Evolutionary conservation across 2,797 vertebrate species (phyloP).

Genomic region (Sebastes steindachneri): DNA sequence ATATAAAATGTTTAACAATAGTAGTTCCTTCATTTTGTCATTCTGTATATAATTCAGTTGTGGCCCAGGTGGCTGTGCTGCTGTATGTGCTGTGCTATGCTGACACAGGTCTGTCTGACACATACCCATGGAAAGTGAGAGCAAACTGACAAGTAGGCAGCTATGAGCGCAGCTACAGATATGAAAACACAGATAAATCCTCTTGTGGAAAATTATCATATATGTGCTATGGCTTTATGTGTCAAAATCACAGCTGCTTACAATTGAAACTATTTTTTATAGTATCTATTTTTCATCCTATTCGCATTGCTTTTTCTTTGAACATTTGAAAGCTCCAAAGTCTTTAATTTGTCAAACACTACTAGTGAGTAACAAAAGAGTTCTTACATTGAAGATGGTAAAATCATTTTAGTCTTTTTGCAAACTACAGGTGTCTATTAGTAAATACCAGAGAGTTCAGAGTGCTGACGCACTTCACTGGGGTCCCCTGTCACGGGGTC

Average conservation of each 20-base stretch:
- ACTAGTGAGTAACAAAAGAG: neutral
- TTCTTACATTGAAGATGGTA: neutral
- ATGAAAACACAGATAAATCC: slow-evolving; percentile 15
- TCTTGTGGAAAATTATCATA: slow-evolving; percentile 37
- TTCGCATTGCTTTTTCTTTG: neutral
- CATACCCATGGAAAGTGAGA: slow-evolving; percentile 63
- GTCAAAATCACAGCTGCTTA: slow-evolving; percentile 12
- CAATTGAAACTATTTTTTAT: neutral
- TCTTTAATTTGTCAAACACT: neutral
- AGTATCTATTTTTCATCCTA: neutral
- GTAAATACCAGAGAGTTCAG: slow-evolving; percentile 12
- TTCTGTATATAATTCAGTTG: neutral
- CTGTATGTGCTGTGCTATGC: neutral
- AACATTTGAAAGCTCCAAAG: neutral
- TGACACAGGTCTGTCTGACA: slow-evolving; percentile 48
- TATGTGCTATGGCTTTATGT: neutral
- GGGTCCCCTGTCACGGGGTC: slow-evolving; percentile 8
- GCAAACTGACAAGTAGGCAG: slow-evolving; percentile 50
- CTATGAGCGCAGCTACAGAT: slow-evolving; percentile 4
- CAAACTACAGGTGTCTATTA: neutral
- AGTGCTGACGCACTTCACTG: slow-evolving; percentile 41
- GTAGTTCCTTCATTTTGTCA: neutral
- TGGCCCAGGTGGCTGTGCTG: neutral
- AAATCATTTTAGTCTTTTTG: neutral
- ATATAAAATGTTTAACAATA: neutral